Evolutionary conservation across 2,797 vertebrate genomes (phyloP), one percentile per base, ranked within the genome.

Genomic region (Alcedo quadribrachys): DNA sequence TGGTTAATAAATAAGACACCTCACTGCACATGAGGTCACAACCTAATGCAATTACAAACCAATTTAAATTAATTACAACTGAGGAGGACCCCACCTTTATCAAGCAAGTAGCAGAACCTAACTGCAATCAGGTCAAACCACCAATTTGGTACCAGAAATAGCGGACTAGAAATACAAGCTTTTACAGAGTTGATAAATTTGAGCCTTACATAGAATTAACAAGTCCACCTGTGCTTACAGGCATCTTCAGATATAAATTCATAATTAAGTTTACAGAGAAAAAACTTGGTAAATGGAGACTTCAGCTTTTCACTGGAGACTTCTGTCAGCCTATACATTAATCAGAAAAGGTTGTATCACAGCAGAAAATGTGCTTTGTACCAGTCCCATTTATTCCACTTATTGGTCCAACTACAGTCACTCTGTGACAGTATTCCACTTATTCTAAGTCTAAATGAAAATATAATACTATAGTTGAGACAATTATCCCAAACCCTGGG

Each of bases 371-470:
- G 8, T 37, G 61, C 51, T 92, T 76, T 67, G 42, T 53, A 77
- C 21, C 24, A 81, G 54, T 22, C 22, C 74, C 53, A 55, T 66
- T 86, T 85, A 69, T 82, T 91, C 75, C 75, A 57, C 42, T 88
- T 74, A 60, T 1, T 85, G 55, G 28, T 87, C 33, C 33, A 25
- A 67, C 37, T 75, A 32, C 61, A 94, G 81, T 46, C 73, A 82
- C 48, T 76, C 70, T 68, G 71, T 79, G 76, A 90, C 50, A 80
- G 60, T 60, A 85, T 5, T 75, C 11, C 42, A 84, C 61, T 86
- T 88, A 88, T 25, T 76, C 74, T 62, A 48, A 53, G 67, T 37
- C 70, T 88, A 89, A 91, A 94, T 92, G 27, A 77, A 95, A 95
- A 93, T 87, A 65, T 61, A 88, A 89, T 89, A 71, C 58, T 65